phyloP scores from a whole-genome alignment of 2,797 vertebrate genomes.

The Rhinogobio ventralis region DNA sequence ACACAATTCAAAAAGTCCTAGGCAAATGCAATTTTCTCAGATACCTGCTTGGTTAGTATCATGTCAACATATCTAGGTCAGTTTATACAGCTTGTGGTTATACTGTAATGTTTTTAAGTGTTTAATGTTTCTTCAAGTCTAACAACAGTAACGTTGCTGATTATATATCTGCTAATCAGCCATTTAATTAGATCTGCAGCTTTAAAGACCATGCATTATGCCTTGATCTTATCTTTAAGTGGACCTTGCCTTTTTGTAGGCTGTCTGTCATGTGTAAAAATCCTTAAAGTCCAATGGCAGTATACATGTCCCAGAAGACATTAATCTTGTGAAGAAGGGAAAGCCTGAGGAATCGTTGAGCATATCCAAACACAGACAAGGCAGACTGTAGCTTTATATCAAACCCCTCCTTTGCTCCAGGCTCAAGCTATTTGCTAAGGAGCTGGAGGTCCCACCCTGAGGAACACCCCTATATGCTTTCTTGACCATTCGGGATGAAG shows the following conservation, averaged over 20 bases:
- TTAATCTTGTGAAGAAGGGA: conserved; percentile 28
- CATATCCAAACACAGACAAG: conserved; percentile 35
- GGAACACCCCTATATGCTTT: conserved; percentile 34
- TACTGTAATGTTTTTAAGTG: not conserved
- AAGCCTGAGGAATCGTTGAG: conserved; percentile 25
- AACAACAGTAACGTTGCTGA: not conserved
- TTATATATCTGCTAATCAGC: not conserved
- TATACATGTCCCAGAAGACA: conserved; percentile 19
- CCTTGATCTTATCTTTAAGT: conserved; percentile 14
- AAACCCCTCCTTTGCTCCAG: conserved; percentile 34
- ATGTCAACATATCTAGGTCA: conserved; percentile 12
- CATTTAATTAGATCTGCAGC: not conserved
- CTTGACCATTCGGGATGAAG: conserved; percentile 56
- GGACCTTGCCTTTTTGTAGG: conserved; percentile 50
- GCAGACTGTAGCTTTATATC: conserved; percentile 44
- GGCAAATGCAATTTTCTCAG: not conserved
- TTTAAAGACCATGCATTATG: conserved; percentile 32
- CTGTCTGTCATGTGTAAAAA: conserved; percentile 38
- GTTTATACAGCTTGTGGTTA: not conserved
- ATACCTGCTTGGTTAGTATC: not conserved
- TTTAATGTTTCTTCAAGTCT: not conserved
- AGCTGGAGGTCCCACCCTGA: conserved; percentile 47
- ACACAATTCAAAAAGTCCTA: not conserved
- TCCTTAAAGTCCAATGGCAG: conserved; percentile 34
- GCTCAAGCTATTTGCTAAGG: conserved; percentile 48